Conservation (phyloP, 2,797 vertebrate species). For the Monodelphis domestica region DNA sequence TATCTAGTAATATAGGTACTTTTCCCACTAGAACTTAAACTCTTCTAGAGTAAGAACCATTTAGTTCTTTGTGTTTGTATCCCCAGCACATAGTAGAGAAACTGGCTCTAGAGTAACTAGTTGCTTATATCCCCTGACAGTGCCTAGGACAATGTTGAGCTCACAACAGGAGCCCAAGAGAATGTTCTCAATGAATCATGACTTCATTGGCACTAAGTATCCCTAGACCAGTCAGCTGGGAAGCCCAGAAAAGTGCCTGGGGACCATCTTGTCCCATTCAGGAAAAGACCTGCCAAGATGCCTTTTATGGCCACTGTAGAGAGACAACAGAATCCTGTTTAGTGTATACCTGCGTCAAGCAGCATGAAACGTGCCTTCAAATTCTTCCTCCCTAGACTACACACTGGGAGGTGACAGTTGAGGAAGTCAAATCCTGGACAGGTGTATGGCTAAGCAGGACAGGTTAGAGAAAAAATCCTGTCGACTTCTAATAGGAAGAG, state of each 20-base stretch:
- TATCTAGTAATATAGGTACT: background rate
- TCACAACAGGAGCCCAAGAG: fast-evolving
- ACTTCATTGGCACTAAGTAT: background rate
- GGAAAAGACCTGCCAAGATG: background rate
- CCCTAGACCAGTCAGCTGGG: background rate
- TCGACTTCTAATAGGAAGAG: background rate
- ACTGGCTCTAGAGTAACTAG: background rate
- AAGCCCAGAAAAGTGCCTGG: too few species aligned
- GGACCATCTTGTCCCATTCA: background rate
- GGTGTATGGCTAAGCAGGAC: background rate
- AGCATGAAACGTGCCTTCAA: background rate
- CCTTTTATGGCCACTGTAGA: background rate
- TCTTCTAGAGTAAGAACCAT: background rate
- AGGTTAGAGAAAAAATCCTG: background rate
- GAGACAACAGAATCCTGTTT: background rate
- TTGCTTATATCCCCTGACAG: background rate
- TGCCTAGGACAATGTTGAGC: fast-evolving
- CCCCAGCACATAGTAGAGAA: background rate
- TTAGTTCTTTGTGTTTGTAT: background rate
- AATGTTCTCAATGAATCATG: background rate
- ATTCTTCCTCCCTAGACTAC: background rate
- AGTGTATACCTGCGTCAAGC: background rate
- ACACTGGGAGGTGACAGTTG: background rate
- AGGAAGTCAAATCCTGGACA: background rate
- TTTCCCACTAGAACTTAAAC: background rate